phyloP scores from a whole-genome alignment of 2,888 invertebrate genomes.

The Drosophila meridionalis region DNA sequence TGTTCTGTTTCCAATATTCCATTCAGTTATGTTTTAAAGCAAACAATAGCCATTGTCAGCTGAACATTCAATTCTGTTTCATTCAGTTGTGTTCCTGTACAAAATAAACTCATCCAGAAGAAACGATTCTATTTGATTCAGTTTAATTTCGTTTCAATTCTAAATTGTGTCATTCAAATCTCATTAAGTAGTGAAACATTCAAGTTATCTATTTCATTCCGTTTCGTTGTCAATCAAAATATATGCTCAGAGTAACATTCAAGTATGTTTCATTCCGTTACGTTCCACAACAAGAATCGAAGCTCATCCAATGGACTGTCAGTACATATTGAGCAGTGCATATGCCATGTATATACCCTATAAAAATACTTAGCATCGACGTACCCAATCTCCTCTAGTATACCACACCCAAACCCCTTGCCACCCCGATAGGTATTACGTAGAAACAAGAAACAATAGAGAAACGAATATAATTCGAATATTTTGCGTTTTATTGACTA shows the following conservation, averaged over 20 bases:
- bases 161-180: background rate
- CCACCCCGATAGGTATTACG: conserved; percentile 9
- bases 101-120: background rate
- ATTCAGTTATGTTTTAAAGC: background rate
- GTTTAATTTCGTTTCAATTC: background rate
- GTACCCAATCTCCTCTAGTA: conserved; percentile 11
- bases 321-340: conserved; percentile 21
- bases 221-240: background rate
- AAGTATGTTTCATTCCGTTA: conserved; percentile 7
- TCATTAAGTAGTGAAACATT: background rate
- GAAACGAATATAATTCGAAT: conserved; percentile 21
- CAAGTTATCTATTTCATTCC: background rate
- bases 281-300: background rate
- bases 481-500: conserved; percentile 62
- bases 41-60: background rate
- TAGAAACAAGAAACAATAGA: conserved; percentile 7
- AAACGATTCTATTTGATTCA: background rate
- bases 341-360: conserved; percentile 7
- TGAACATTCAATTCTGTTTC: background rate
- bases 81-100: background rate
- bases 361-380: conserved; percentile 10
- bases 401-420: background rate
- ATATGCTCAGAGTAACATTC: background rate
- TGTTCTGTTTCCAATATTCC: background rate
- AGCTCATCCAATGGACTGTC: conserved; percentile 6